Percentiles rank a stretch among this genome's conserved stretches.
phyloP scores from a whole-genome alignment of 1,140 invertebrate genomes.

The Saccostrea echinata region DNA sequence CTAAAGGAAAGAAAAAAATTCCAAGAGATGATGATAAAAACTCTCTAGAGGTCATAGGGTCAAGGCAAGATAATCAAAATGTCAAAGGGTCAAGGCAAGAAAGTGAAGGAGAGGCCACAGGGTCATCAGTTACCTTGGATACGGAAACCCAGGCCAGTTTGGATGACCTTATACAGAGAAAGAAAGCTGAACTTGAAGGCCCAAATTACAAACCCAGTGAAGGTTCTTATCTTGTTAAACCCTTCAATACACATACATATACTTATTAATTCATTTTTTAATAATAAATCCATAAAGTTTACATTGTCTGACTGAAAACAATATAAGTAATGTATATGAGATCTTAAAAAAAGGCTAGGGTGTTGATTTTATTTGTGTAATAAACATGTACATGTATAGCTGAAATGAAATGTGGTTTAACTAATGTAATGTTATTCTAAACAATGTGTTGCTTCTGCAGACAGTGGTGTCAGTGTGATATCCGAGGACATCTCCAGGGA shows the following conservation, averaged over 20 bases:
- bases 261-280: background rate
- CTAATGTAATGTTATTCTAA: no score
- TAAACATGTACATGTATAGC: no score
- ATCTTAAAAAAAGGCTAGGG: no score
- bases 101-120: background rate
- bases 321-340: background rate
- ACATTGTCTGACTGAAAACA: background rate
- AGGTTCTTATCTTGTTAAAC: background rate
- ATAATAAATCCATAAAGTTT: background rate
- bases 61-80: background rate
- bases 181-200: constrained; percentile 21
- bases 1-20: constrained; percentile 37
- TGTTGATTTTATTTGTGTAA: no score
- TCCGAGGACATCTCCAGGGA: background rate
- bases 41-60: background rate
- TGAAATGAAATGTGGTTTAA: no score
- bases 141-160: constrained; percentile 31
- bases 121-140: constrained; percentile 26
- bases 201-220: background rate
- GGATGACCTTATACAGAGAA: constrained; percentile 34
- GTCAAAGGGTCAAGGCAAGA: background rate
- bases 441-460: background rate
- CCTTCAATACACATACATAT: no score
- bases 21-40: constrained; percentile 36
- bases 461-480: background rate